Evolutionary conservation across 2,797 vertebrate genomes (phyloP).

Genomic region (Petrocephalus schoutedeni): DNA sequence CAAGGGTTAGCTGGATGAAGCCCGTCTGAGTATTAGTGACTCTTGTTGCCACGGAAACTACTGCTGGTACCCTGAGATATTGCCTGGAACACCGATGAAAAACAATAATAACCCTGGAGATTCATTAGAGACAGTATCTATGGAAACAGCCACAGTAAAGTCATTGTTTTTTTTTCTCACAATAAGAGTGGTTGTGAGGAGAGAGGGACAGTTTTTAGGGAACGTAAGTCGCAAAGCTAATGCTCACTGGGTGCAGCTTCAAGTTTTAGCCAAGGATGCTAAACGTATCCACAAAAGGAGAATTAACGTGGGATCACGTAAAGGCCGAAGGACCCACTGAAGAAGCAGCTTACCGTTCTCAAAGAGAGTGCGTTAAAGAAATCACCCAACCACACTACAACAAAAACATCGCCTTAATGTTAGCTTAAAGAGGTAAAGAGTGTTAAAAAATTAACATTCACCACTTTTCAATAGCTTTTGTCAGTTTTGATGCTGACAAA

Average conservation of each 20-base stretch:
- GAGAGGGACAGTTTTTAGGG: constrained; percentile 29
- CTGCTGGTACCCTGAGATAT: constrained; percentile 43
- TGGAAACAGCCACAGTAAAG: constrained; percentile 54
- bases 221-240: constrained; percentile 21
- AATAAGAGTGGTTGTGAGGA: not conserved
- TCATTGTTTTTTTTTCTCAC: constrained; percentile 26
- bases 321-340: not conserved
- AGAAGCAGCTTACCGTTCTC: not conserved
- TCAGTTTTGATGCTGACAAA: not conserved
- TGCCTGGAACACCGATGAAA: constrained; percentile 44
- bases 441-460: not conserved
- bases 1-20: constrained; percentile 29
- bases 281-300: not conserved
- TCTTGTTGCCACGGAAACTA: constrained; percentile 64
- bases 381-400: not conserved
- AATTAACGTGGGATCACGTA: not conserved
- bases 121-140: constrained; percentile 72
- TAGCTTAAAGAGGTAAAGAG: not conserved
- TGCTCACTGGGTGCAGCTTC: not conserved
- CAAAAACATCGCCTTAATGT: not conserved
- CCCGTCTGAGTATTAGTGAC: constrained; percentile 53
- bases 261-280: not conserved
- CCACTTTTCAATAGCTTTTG: not conserved
- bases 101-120: constrained; percentile 73
- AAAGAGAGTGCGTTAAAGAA: not conserved